Evolutionary conservation across 2,797 vertebrate species (phyloP), one percentile per base, ranked within the genome.

Genomic region (Protosalanx chinensis): DNA sequence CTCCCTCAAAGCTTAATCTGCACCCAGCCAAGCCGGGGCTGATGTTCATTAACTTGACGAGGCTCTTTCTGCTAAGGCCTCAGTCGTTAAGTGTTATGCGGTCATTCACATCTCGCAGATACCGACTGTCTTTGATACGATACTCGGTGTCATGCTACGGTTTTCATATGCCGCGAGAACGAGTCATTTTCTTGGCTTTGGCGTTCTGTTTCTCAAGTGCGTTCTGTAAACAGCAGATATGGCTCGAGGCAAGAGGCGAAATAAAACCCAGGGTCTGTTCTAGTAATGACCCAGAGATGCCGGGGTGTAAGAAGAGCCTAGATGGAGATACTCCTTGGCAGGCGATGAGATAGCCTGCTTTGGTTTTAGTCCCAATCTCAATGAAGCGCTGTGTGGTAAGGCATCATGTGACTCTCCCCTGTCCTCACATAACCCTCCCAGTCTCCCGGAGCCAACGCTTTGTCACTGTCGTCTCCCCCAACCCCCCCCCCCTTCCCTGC

Each of bases 351-450:
- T n/a, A n/a, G 18, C 5, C 51, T 56, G 51, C 51, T 56, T 16
- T 7, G n/a, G 51, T n/a, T 10, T 5, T 56, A n/a, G 15, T 56
- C 51, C 51, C 46, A 4, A 4, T 16, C 51, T 56, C 51, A 56
- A 16, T 56, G 51, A 16, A 16, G 18, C 18, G 18, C 51, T n/a
- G 51, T 56, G 15, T 56, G 51, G 15, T n/a, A 16, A 16, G 51
- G 51, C 18, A 6, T 56, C 79, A 23, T 15, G 29, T 27, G 3
- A 64, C 80, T 59, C 80, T 59, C 33, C 0, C 58, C 67, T 33
- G 81, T 82, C 82, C 85, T 79, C n/a, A 0, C 3, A 2, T 77
- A 71, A 83, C 79, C 82, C 70, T 27, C 13, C 0, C 51, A 46
- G 41, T 46, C 8, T 46, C 13, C 41, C 41, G 13, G 41, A 46